Base-by-base conservation (phyloP, 2,888 invertebrate genomes). In the Leptogaster cylindrica region DNA sequence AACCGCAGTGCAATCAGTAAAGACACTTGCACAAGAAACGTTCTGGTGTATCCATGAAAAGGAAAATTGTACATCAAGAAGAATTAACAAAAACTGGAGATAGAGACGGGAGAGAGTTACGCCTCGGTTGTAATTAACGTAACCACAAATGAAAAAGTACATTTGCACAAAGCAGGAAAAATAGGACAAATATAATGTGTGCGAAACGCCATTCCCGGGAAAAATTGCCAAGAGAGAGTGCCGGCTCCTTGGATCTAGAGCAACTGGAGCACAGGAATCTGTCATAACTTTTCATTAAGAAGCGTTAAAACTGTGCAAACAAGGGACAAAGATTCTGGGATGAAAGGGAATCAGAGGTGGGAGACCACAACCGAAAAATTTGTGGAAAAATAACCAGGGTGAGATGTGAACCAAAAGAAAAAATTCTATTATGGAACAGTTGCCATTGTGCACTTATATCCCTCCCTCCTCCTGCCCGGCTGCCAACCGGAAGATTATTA, bases 211-310 rank as follows among this genome's bases (percentile, higher is more conserved):
- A 6, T 39, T n/a, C n/a, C 4, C 7, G 46, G 20, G 41, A 16
- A 7, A 41, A 16, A 16, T n/a, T 41, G 2, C 18, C 5, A 36
- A 14, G 31, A 31, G 51, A 14, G 2, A 28, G 28, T 20, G 4
- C 12, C 20, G 27, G 25, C 28, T 31, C 36, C 25, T 18, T 33
- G 55, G 14, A 33, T 18, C 55, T 31, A n/a, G 55, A 33, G 36
- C 16, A 55, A 55, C 55, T 55, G 55, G 55, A 55, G 33, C 55
- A 36, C 33, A 58, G 58, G 39, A 58, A 61, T 61, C 44, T 44
- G 44, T 61, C 61, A 44, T 44, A 61, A 61, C 61, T 61, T 44
- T 44, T 61, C 61, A 61, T 61, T 44, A 61, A 44, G 27, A 44
- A 61, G 44, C 44, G 61, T 44, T 61, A 44, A 61, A 61, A 61